Evolutionary conservation across 2,113 vertebrate genomes (phyloP).

Genomic region (Odocoileus virginianus): DNA sequence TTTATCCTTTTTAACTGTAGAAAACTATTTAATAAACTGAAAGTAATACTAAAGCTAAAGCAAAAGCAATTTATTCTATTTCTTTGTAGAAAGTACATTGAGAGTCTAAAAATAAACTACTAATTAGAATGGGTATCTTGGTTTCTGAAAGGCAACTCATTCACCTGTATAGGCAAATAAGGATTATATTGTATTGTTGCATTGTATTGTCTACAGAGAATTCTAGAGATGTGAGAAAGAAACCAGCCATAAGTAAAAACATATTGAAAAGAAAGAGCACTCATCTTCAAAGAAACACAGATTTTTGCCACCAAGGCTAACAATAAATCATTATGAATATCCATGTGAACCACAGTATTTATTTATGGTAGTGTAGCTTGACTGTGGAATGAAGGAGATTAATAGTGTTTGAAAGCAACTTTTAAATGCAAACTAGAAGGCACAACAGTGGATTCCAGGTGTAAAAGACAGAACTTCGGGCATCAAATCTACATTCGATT

Average conservation of each 20-base stretch:
- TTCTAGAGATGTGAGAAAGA: constrained; percentile 58
- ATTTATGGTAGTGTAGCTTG: neutral
- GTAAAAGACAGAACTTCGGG: neutral
- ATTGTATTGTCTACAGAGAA: constrained; percentile 43
- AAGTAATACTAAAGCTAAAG: constrained; percentile 68
- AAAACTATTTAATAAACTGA: constrained; percentile 81
- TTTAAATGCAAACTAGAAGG: neutral
- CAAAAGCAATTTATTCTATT: constrained; percentile 77
- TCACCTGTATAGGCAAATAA: constrained; percentile 69
- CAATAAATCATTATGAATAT: constrained; percentile 51
- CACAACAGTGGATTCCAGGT: neutral
- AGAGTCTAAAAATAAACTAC: constrained; percentile 78
- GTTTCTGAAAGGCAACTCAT: constrained; percentile 74
- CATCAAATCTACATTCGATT: neutral
- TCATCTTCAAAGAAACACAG: constrained; percentile 65
- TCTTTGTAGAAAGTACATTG: constrained; percentile 73
- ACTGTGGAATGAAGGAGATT: constrained; percentile 40
- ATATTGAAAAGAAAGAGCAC: constrained; percentile 51
- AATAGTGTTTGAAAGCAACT: constrained; percentile 36
- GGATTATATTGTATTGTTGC: constrained; percentile 2
- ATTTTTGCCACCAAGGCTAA: constrained; percentile 12
- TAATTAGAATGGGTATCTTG: constrained; percentile 77
- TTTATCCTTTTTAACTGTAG: constrained; percentile 77
- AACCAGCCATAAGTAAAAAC: constrained; percentile 47
- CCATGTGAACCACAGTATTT: constrained; percentile 25